Conservation (phyloP, 2,113 vertebrate species). For the Girardinichthys multiradiatus region DNA sequence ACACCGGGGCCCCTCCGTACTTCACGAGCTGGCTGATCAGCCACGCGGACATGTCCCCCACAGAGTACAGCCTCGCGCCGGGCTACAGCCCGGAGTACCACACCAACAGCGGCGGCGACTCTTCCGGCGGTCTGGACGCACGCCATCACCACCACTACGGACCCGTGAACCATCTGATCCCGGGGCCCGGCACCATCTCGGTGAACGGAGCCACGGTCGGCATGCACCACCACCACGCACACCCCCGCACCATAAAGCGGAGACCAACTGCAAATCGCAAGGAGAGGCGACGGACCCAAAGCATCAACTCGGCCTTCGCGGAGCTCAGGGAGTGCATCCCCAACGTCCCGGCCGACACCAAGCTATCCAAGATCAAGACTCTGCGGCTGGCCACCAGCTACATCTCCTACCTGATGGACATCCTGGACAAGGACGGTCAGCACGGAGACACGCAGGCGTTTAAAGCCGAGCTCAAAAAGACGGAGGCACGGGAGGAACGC, state of each 20-base stretch:
- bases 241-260: slow-evolving; percentile 86
- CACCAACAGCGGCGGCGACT: slow-evolving; percentile 55
- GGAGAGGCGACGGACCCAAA: slow-evolving; percentile 97
- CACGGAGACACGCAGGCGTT: slow-evolving; percentile 96
- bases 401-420: slow-evolving; percentile 99
- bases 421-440: slow-evolving; percentile 97
- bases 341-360: slow-evolving; percentile 97
- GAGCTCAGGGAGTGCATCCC: slow-evolving; percentile 97
- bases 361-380: slow-evolving; percentile 98
- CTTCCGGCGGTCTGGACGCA: slow-evolving; percentile 57
- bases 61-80: slow-evolving; percentile 93
- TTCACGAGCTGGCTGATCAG: slow-evolving; percentile 97
- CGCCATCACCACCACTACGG: slow-evolving; percentile 89
- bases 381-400: slow-evolving; percentile 97
- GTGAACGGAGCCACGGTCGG: slow-evolving; percentile 83
- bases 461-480: slow-evolving; percentile 98
- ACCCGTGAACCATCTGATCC: slow-evolving; percentile 74
- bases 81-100: slow-evolving; percentile 94
- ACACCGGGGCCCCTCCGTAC: slow-evolving; percentile 93
- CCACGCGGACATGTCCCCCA: slow-evolving; percentile 95
- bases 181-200: slow-evolving; percentile 79
- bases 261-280: slow-evolving; percentile 97
- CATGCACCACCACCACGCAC: slow-evolving; percentile 65
- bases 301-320: slow-evolving; percentile 98
- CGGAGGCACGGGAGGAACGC: slow-evolving; percentile 93